Evolutionary conservation across 2,888 invertebrate genomes (phyloP), one percentile per base, ranked within the genome.

Genomic region (Lypha dubia): DNA sequence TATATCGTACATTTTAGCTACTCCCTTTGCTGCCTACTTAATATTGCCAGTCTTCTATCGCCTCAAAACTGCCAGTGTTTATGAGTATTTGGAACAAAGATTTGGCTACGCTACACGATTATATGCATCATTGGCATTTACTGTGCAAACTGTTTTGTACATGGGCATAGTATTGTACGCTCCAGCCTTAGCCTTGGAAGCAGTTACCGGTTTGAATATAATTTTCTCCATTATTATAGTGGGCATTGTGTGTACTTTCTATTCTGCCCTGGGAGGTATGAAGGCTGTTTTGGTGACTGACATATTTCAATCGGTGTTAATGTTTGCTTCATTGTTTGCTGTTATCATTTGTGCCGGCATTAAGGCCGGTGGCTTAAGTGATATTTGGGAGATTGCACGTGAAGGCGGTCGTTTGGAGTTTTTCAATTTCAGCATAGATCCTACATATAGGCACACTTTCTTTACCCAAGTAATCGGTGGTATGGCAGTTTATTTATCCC

Each of bases 151-250:
- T 96, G 94, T 98, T 87, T 93, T 97, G 22, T 97, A 97, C 88
- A 97, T 97, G 93, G 97, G 98, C 0, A 96, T 99, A 87, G 98
- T 98, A 20, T 92, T 99, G 9, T 99, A 97, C 91, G 98, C 98
- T 0, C 98, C 99, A 1, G 96, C 98, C 0, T 93, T 99, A 86
- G 98, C 98, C 0, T 91, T 99, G 22, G 96, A 96, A 91, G 95
- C 98, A 1, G 95, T 97, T 38, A 97, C 97, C 1, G 96, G 96
- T n/a, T 92, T 97, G 8, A 94, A 94, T 83, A 94, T 95, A 92
- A 91, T 94, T 35, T 93, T 94, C 86, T 96, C 97, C 1, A 96
- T 97, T 86, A 90, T 97, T 76, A 88, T 89, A 38, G 89, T 88
- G 90, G 94, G 95, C 1, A 89, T 96, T 60, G 96, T 95, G 4